Conservation (phyloP, 2,113 vertebrate species). For the Dasyurus viverrinus region DNA sequence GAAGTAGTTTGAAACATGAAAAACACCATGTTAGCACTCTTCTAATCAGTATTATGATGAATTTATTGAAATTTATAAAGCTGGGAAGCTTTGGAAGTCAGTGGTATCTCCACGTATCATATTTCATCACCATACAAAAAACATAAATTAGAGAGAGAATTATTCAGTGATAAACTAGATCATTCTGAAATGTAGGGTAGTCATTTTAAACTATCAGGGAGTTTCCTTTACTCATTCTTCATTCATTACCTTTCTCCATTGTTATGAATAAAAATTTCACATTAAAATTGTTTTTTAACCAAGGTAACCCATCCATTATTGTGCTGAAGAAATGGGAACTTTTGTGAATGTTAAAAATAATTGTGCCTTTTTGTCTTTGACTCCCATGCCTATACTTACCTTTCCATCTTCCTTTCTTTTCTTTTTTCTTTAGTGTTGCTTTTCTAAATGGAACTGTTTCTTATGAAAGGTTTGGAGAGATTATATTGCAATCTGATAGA, state of each 20-base stretch:
- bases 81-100: neutral
- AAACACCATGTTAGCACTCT: neutral
- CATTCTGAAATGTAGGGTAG: neutral
- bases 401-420: neutral
- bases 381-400: neutral
- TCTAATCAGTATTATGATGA: neutral
- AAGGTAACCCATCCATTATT: neutral
- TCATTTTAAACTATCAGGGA: slow-evolving; percentile 2
- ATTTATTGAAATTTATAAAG: slow-evolving; percentile 17
- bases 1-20: neutral
- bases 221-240: neutral
- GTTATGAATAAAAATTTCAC: slow-evolving; percentile 4
- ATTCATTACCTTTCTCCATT: neutral
- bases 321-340: neutral
- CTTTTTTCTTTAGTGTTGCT: neutral
- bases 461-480: neutral
- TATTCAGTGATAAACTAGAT: neutral
- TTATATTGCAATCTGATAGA: neutral
- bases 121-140: slow-evolving; percentile 1
- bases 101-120: neutral
- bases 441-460: neutral
- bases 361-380: neutral
- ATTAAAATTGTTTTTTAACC: slow-evolving; percentile 34
- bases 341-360: neutral
- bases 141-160: neutral